These are phyloP conservation scores for Timema cristinae DNA, from an alignment of 2,888 invertebrate species.

Conservation along the genomic window DNA sequence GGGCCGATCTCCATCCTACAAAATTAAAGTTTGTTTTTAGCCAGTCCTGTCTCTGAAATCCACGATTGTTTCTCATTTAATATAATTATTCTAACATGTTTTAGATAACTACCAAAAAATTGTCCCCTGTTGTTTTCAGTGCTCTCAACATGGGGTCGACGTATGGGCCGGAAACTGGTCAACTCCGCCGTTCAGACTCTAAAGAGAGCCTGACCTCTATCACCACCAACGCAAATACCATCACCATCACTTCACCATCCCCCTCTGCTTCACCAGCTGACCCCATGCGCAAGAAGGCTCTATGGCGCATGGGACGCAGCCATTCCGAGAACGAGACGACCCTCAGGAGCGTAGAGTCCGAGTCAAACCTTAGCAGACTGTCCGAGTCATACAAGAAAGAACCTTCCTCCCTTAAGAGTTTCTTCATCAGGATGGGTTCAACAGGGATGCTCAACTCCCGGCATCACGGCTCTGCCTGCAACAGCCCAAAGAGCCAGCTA, in stretches of 20 bases:
- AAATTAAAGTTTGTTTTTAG: too few relatives aligned
- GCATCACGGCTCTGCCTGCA: conserved; percentile 34
- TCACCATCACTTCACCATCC: conserved; percentile 18
- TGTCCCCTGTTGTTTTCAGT: conserved; percentile 47
- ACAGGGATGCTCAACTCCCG: conserved; percentile 63
- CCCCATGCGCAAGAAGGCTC: conserved; percentile 19
- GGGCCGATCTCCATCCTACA: too few relatives aligned
- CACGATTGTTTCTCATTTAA: too few relatives aligned
- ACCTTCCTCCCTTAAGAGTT: conserved; percentile 65
- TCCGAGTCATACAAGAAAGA: conserved; percentile 20
- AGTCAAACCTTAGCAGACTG: conserved; percentile 12
- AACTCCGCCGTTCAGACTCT: conserved; percentile 56
- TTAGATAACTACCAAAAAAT: too few relatives aligned
- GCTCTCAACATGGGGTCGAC: conserved; percentile 69
- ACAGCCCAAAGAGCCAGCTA: conserved; percentile 35
- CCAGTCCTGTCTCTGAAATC: too few relatives aligned
- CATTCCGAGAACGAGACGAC: conserved; percentile 21
- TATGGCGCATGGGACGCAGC: conserved; percentile 30
- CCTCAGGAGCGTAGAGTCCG: conserved; percentile 11
- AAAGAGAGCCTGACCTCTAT: conserved; percentile 17
- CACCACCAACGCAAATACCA: too few relatives aligned
- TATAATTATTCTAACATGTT: too few relatives aligned
- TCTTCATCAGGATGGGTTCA: conserved; percentile 71
- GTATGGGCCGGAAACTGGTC: conserved; percentile 72
- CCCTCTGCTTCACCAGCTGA: conserved; percentile 38